phyloP scores from a whole-genome alignment of 2,797 vertebrate species.

The Rhinogobio ventralis region DNA sequence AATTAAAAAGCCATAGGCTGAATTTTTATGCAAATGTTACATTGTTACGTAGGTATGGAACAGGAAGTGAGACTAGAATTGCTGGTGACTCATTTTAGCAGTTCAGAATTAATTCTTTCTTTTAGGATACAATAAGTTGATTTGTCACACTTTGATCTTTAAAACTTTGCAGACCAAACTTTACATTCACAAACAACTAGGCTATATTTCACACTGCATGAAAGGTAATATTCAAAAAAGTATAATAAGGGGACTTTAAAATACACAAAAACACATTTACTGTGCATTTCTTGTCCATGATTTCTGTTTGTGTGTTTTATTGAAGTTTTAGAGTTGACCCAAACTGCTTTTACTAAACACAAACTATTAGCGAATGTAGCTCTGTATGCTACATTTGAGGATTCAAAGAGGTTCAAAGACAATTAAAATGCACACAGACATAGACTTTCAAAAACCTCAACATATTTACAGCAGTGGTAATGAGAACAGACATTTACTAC shows the following conservation, averaged over 20 bases:
- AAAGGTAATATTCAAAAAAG: neutral
- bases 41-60: neutral
- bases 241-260: neutral
- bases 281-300: neutral
- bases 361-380: neutral
- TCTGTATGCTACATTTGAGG: neutral
- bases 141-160: neutral
- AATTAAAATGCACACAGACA: conserved; percentile 48
- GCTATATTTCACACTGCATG: neutral
- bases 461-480: conserved; percentile 36
- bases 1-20: neutral
- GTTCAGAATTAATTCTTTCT: neutral
- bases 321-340: neutral
- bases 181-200: neutral
- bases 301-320: neutral
- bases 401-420: conserved; percentile 23
- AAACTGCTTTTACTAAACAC: neutral
- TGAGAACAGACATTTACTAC: conserved; percentile 47
- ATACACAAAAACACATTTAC: neutral
- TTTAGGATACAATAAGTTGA: neutral
- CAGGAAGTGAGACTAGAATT: neutral
- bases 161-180: neutral
- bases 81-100: neutral
- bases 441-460: neutral
- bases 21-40: neutral